A percentile compares a stretch with the other conserved stretches of the same genome.
Evolutionary conservation across 2,888 invertebrate genomes (phyloP).

Genomic region (Folsomia manolachei): DNA sequence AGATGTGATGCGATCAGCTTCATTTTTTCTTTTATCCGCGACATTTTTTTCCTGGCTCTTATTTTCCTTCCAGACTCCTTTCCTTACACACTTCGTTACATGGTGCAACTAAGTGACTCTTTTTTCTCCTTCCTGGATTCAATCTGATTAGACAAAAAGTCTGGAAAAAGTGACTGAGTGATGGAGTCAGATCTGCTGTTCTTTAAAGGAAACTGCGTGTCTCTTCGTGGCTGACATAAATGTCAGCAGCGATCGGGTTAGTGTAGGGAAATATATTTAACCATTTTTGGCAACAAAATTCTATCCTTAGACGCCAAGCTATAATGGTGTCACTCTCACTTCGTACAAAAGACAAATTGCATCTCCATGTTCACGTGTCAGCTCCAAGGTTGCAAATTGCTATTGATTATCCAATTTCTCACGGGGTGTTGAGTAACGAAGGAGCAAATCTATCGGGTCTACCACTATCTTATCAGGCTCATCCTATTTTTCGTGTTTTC

Average conservation of each 20-base stretch:
- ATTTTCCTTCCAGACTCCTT: no score
- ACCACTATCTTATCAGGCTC: no score
- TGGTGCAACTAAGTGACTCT: not conserved
- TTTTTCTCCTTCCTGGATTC: not conserved
- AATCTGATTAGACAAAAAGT: not conserved
- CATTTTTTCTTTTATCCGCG: not conserved
- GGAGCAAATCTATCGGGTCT: no score
- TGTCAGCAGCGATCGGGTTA: no score
- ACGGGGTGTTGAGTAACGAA: not conserved
- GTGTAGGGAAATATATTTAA: no score
- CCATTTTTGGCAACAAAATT: not conserved
- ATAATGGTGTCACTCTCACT: constrained; percentile 6
- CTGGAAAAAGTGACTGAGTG: not conserved
- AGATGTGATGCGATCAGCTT: not conserved
- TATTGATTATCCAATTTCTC: not conserved
- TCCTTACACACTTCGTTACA: no score
- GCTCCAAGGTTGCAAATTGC: not conserved
- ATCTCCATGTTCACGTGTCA: not conserved
- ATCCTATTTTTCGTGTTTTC: not conserved
- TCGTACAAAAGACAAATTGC: not conserved
- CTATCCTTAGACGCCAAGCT: no score
- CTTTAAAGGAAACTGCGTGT: not conserved
- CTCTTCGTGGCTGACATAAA: no score
- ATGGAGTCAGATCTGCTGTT: not conserved
- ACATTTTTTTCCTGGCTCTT: not conserved